Percentiles rank a stretch among this genome's conserved stretches.
Conservation (phyloP, 2,888 invertebrate species). For the Ochlodes sylvanus region DNA sequence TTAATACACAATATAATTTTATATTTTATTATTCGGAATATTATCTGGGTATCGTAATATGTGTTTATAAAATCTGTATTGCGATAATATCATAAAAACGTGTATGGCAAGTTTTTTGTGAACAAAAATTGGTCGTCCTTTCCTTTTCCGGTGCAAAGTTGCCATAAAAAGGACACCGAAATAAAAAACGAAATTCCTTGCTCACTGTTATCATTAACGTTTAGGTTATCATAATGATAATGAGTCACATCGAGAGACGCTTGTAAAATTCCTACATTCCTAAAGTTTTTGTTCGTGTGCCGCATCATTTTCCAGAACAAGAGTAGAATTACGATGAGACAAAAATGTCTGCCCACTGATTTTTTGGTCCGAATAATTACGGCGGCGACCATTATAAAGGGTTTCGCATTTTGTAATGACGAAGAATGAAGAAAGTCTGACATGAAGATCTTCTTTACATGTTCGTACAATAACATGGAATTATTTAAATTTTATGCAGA, state of each 20-base stretch:
- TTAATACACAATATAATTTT: not conserved
- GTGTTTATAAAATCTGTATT: not conserved
- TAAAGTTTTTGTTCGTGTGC: constrained; percentile 48
- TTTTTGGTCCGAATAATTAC: constrained; percentile 66
- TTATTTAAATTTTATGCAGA: not conserved
- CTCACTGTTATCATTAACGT: constrained; percentile 26
- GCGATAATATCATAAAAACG: not conserved
- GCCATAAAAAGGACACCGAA: constrained; percentile 15
- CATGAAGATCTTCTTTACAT: constrained; percentile 46
- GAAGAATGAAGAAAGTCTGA: constrained; percentile 52
- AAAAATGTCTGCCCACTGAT: constrained; percentile 56
- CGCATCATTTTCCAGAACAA: constrained; percentile 53
- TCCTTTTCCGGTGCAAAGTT: constrained; percentile 4
- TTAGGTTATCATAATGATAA: constrained; percentile 36
- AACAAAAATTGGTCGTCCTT: constrained; percentile 6
- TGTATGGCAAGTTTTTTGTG: not conserved
- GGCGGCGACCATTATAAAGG: constrained; percentile 61
- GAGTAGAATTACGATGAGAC: constrained; percentile 58
- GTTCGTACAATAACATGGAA: not conserved
- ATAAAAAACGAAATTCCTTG: constrained; percentile 10
- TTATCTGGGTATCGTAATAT: not conserved
- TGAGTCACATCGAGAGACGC: constrained; percentile 38
- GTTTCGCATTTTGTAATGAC: constrained; percentile 59
- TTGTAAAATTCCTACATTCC: constrained; percentile 47
- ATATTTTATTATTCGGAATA: not conserved